Conservation (phyloP, 2,888 invertebrate genomes). For the Heliothis peltigera region DNA sequence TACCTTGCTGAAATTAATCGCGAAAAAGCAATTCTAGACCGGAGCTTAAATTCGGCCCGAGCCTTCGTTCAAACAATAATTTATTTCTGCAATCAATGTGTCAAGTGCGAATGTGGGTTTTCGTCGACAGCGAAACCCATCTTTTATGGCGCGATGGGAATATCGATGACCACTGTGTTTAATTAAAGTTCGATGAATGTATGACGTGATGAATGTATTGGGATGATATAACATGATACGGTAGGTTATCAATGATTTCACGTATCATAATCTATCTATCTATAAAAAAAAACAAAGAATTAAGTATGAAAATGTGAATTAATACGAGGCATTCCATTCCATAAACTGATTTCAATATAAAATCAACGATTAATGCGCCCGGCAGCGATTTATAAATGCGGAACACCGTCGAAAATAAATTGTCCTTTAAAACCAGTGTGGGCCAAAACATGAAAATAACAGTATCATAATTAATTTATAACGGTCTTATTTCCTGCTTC, state of each 20-base stretch:
- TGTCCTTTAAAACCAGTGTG: slow-evolving; percentile 49
- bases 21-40: slow-evolving; percentile 67
- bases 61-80: slow-evolving; percentile 68
- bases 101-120: slow-evolving; percentile 58
- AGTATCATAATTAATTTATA: slow-evolving; percentile 51
- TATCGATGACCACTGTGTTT: slow-evolving; percentile 34
- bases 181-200: slow-evolving; percentile 28
- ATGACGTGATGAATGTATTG: slow-evolving; percentile 1
- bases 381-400: slow-evolving; percentile 46
- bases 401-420: slow-evolving; percentile 44
- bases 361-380: slow-evolving; percentile 48
- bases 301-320: background rate
- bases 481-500: slow-evolving; percentile 42
- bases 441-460: slow-evolving; percentile 47
- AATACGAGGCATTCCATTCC: slow-evolving; percentile 1
- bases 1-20: slow-evolving; percentile 57
- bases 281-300: background rate
- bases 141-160: slow-evolving; percentile 45
- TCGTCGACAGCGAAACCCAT: slow-evolving; percentile 46
- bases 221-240: too few relatives aligned
- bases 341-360: slow-evolving; percentile 45
- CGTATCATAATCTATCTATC: too few relatives aligned
- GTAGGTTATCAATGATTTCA: too few relatives aligned
- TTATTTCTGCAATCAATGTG: slow-evolving; percentile 73
- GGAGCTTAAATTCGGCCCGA: slow-evolving; percentile 66